Conservation (phyloP, 2,888 invertebrate genomes). For the Cremastinae sp. region DNA sequence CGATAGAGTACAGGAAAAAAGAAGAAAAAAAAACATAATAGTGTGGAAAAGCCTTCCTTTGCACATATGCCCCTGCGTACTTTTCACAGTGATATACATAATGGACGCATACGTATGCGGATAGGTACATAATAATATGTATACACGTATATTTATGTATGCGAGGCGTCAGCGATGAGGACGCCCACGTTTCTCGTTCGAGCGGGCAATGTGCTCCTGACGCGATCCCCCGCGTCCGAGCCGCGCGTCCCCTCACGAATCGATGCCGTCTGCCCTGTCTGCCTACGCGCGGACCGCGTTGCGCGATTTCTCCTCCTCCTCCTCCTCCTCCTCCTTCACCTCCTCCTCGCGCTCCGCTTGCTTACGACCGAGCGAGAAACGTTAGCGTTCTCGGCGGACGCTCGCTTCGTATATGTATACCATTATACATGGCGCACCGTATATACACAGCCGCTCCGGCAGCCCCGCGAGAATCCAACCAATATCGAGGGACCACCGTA, state of each 20-base stretch:
- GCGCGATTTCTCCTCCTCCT: background rate
- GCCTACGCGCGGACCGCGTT: conserved; percentile 47
- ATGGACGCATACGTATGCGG: no score
- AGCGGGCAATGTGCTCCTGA: conserved; percentile 47
- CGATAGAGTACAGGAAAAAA: no score
- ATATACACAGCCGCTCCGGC: conserved; percentile 32
- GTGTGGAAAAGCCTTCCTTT: no score
- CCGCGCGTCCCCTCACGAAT: conserved; percentile 42
- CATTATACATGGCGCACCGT: conserved; percentile 14
- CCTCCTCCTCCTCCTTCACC: no score
- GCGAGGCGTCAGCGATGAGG: no score
- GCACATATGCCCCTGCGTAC: no score
- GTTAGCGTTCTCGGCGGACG: conserved; percentile 51
- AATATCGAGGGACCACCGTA: conserved; percentile 15
- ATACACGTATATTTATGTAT: no score
- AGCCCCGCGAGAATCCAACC: conserved; percentile 41
- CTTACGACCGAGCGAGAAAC: conserved; percentile 40
- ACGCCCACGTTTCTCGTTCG: no score
- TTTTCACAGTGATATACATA: no score
- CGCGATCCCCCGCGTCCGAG: conserved; percentile 35
- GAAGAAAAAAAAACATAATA: no score
- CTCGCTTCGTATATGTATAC: conserved; percentile 27
- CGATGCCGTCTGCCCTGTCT: conserved; percentile 50
- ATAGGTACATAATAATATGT: no score
- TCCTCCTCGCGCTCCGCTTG: background rate